phyloP scores from a whole-genome alignment of 2,797 vertebrate species.

The Cephalopachus bancanus region DNA sequence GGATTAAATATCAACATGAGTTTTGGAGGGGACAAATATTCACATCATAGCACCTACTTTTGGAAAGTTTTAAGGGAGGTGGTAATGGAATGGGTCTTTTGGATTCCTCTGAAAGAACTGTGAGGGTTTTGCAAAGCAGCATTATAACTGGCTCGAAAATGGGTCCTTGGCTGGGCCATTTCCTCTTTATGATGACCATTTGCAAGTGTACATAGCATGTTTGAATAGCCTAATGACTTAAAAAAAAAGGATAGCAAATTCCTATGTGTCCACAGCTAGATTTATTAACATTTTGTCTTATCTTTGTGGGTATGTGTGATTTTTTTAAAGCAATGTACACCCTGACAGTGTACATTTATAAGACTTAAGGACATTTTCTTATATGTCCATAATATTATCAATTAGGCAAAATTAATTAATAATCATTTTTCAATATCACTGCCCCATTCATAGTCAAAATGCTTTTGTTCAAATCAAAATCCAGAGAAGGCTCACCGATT shows the following conservation, averaged over 20 bases:
- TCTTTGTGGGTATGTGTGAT: neutral
- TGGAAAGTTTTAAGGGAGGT: neutral
- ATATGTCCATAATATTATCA: neutral
- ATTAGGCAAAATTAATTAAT: neutral
- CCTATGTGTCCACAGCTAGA: neutral
- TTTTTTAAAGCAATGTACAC: neutral
- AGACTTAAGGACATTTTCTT: slow-evolving; percentile 14
- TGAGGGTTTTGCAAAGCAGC: neutral
- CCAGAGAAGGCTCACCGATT: neutral
- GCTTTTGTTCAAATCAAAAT: neutral
- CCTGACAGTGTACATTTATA: neutral
- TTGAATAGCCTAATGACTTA: neutral
- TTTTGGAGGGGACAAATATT: neutral
- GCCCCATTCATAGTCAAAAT: neutral
- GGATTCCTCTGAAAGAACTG: neutral
- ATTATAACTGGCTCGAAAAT: neutral
- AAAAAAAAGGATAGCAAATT: neutral
- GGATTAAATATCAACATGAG: neutral
- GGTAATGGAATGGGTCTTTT: neutral
- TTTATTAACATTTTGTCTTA: neutral
- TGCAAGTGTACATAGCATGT: neutral
- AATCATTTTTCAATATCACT: neutral
- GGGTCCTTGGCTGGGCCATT: neutral
- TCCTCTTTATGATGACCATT: neutral
- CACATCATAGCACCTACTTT: neutral